Evolutionary conservation across 1,140 invertebrate genomes (phyloP), one percentile per base, ranked within the genome.

Genomic region (Drosophila micromelanica): DNA sequence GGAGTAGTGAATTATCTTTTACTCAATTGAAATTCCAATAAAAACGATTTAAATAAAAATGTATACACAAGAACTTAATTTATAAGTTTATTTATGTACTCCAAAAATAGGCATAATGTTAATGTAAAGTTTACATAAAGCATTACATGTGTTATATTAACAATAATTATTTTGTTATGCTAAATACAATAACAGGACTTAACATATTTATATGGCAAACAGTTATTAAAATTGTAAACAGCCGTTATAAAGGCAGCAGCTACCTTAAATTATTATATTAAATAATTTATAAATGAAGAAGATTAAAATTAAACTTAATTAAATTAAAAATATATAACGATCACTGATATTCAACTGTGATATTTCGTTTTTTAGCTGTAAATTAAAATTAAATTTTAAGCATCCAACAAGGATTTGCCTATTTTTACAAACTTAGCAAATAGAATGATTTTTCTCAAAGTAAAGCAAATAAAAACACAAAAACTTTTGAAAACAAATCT

Each of bases 261-360:
- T 48, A 64, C 62, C 63, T 61, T 52, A 71, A 74, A 67, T 43
- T 23, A 67, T 27, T 23, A 37, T 37, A 61, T 73, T 84, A 85
- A 76, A 85, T 79, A 73, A 76, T 64, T 57, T 56, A 60, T 71
- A 69, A 86, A 80, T 80, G 80, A 85, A 84, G 55, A 56, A 85
- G 76, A 84, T 85, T 76, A 73, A 84, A 84, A 76, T 84, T 80
- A 49, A 69, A 69, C 84, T 35, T 8, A 35, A 35, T 35, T 9
- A 35, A 35, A 35, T 35, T 35, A 35, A 35, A 35, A 67, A 67
- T 42, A 54, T 64, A 73, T 62, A 63, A 2, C 11, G 20, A 45
- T 23, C 17, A 23, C 20, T 23, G 2, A 23, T 23, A 23, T 23
- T 23, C 2, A 2, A 23, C 20, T 23, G 20, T 23, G 20, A 23